phyloP scores from a whole-genome alignment of 64 coral and sea anemone species.

The Actinia tenebrosa region DNA sequence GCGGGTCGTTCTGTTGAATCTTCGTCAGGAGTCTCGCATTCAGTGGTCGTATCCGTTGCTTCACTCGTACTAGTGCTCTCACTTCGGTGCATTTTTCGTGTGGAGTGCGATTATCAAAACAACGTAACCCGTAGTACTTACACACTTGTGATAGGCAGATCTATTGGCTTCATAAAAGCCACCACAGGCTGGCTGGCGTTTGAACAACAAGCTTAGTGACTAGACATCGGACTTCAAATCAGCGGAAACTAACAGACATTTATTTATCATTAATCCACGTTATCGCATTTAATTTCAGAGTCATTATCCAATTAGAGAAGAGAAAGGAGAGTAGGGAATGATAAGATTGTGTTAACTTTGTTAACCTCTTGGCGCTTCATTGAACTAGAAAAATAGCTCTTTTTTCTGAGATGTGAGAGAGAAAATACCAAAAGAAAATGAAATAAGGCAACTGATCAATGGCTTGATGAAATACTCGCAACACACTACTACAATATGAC shows the following conservation, averaged over 20 bases:
- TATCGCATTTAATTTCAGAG: slow-evolving; percentile 41
- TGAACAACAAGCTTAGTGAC: slow-evolving; percentile 18
- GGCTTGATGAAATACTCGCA: too few relatives aligned
- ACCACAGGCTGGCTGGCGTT: slow-evolving; percentile 15
- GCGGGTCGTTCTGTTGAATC: neutral
- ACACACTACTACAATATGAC: neutral
- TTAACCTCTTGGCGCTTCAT: slow-evolving; percentile 21
- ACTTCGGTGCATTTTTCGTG: slow-evolving; percentile 15
- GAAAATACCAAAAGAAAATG: neutral
- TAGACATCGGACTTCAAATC: slow-evolving; percentile 24
- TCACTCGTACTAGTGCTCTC: slow-evolving; percentile 6
- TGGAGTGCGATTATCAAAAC: slow-evolving; percentile 24
- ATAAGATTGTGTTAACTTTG: slow-evolving; percentile 25
- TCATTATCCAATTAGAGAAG: slow-evolving; percentile 35
- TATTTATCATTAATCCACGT: slow-evolving; percentile 33
- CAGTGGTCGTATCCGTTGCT: neutral
- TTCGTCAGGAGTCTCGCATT: neutral
- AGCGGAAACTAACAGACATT: slow-evolving; percentile 25
- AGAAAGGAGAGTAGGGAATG: slow-evolving; percentile 11
- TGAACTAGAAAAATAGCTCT: neutral
- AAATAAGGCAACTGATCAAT: too few relatives aligned
- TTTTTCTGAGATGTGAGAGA: neutral
- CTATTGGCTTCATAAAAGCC: slow-evolving; percentile 4
- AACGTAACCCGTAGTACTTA: neutral
- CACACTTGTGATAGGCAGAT: slow-evolving; percentile 18